These are phyloP conservation scores for Cephus pygmeus DNA, from an alignment of 2,888 invertebrate species.

Conservation along the genomic window DNA sequence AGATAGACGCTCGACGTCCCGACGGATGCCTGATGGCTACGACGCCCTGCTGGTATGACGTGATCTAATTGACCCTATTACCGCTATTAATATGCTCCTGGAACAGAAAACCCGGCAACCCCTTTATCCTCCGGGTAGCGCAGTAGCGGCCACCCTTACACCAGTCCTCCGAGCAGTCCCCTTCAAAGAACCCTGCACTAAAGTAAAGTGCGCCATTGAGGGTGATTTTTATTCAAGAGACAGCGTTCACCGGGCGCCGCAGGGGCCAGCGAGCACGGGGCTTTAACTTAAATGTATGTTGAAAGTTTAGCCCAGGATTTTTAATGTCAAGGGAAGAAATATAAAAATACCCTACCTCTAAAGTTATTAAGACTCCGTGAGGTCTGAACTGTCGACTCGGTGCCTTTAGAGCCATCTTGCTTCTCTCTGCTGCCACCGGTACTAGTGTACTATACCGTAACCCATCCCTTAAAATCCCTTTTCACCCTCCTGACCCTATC, in stretches of 20 bases:
- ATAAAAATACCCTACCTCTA: slow-evolving; percentile 53
- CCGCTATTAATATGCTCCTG: slow-evolving; percentile 41
- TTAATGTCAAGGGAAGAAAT: slow-evolving; percentile 58
- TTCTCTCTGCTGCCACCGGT: slow-evolving; percentile 1
- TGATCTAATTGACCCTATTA: slow-evolving; percentile 41
- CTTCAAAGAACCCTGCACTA: slow-evolving; percentile 47
- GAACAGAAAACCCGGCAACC: slow-evolving; percentile 23
- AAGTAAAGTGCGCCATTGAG: slow-evolving; percentile 61
- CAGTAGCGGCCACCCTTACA: slow-evolving; percentile 2
- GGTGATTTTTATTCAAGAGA: slow-evolving; percentile 65
- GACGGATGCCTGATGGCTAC: slow-evolving; percentile 12
- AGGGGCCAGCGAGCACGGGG: slow-evolving; percentile 36
- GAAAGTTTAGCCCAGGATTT: slow-evolving; percentile 61
- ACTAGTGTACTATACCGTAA: slow-evolving; percentile 24
- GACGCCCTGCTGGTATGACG: slow-evolving; percentile 10
- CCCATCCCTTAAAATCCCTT: slow-evolving; percentile 15
- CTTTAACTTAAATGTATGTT: slow-evolving; percentile 62
- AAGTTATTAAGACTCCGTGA: slow-evolving; percentile 57
- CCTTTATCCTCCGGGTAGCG: slow-evolving; percentile 6
- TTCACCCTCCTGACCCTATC: slow-evolving; percentile 15
- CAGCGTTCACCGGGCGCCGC: slow-evolving; percentile 50
- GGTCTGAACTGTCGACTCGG: slow-evolving; percentile 41
- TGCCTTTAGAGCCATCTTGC: slow-evolving; percentile 21
- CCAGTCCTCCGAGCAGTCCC: slow-evolving; percentile 14
- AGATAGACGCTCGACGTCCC: slow-evolving; percentile 5